These are phyloP conservation scores for Heliconius melpomene DNA, from an alignment of 1,140 invertebrate genomes.

Conservation along the genomic window DNA sequence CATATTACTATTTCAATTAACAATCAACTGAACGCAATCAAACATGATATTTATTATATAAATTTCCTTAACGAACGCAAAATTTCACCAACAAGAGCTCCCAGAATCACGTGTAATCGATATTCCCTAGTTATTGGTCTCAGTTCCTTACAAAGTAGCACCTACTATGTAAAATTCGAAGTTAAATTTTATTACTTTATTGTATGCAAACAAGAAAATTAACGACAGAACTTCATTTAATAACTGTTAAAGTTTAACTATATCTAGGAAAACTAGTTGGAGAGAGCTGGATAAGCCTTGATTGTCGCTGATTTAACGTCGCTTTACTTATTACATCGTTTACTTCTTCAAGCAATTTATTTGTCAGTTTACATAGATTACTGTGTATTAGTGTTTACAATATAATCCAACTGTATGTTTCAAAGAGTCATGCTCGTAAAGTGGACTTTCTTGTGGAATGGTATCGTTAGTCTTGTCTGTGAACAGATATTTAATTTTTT, in stretches of 20 bases:
- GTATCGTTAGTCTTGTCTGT: neutral
- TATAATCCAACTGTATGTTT: slow-evolving; percentile 2
- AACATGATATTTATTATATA: neutral
- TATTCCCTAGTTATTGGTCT: neutral
- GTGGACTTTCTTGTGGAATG: neutral
- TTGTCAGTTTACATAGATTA: slow-evolving; percentile 20
- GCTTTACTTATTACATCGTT: slow-evolving; percentile 21
- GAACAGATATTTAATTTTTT: neutral
- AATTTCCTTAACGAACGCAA: neutral
- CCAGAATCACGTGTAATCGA: neutral
- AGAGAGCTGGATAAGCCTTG: slow-evolving; percentile 26
- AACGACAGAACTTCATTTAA: slow-evolving; percentile 50
- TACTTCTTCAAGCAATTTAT: slow-evolving; percentile 20
- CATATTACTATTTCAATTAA: neutral
- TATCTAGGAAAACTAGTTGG: slow-evolving; percentile 32
- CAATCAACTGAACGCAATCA: neutral
- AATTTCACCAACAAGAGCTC: neutral
- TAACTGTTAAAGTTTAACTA: slow-evolving; percentile 41
- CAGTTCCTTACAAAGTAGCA: neutral
- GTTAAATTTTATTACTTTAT: slow-evolving; percentile 29
- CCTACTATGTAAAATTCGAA: neutral
- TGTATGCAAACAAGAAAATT: slow-evolving; percentile 49
- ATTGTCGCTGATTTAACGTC: slow-evolving; percentile 30
- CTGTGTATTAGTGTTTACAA: slow-evolving; percentile 3
- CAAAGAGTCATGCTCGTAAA: slow-evolving; percentile 1